Evolutionary conservation across 1,140 invertebrate species (phyloP), one percentile per base, ranked within the genome.

Genomic region (Pseudoatta argentina): DNA sequence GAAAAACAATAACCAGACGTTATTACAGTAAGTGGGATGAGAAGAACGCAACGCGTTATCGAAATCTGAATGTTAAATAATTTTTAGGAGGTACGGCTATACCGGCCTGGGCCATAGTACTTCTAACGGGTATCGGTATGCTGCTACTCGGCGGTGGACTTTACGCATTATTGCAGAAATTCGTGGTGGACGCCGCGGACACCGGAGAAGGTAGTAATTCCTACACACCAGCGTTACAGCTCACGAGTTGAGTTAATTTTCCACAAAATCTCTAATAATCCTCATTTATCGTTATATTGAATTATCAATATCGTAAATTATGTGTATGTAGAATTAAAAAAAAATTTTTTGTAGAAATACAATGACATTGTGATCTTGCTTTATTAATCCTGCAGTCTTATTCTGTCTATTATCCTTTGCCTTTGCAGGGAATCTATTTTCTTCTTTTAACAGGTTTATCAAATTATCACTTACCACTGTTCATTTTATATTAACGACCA

Each of bases 71-170:
- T 18, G 1, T 34, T 64, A 18, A 76, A 78, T 85, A 3, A 10
- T 87, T 88, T 96, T 89, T 90, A 97, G 97, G 95, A 92, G 95
- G 96, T 34, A 96, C 96, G 63, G 96, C 96, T 8, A 96, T 97
- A 88, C 97, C 97, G 77, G 97, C 97, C 0, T 98, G 97, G 97
- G 96, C 97, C 0, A 96, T 97, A 69, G 96, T 97, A 39, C 87
- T 97, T 4, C 92, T 97, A 81, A 95, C 97, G 21, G 97, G 97
- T 21, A 92, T 97, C 2, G 96, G 95, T 24, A 97, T 97, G 95
- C 90, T 98, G 16, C 18, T 97, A 2, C 88, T 97, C 3, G 97
- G 97, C 57, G 97, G 95, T 8, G 95, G 97, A 34, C 89, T 97
- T 0, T 98, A 97, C 77, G 93, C 96, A 0, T 89, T 97, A 2